A percentile compares a stretch with the other conserved stretches of the same genome.
These are phyloP conservation scores for Laterallus jamaicensis DNA, from an alignment of 2,113 vertebrate genomes.

Conservation along the genomic window DNA sequence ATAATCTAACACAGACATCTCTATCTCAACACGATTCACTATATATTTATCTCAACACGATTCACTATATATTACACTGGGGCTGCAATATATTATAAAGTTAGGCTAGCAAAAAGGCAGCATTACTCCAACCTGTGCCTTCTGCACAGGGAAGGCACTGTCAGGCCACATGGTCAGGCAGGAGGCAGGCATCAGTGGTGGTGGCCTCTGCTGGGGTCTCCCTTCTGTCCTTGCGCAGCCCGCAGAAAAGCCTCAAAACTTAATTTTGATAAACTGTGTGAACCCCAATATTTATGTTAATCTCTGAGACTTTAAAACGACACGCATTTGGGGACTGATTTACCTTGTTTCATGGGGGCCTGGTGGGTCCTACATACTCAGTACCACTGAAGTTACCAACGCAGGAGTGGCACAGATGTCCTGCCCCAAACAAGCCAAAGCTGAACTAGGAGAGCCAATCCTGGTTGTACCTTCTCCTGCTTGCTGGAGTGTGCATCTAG, in stretches of 20 bases:
- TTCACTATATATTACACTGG: not conserved
- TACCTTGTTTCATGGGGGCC: not conserved
- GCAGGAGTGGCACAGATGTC: not conserved
- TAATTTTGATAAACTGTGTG: not conserved
- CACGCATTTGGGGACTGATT: accelerated
- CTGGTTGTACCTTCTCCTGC: not conserved
- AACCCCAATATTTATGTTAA: not conserved
- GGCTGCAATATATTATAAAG: not conserved
- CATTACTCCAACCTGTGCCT: not conserved
- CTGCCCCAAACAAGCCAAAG: not conserved
- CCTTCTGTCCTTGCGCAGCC: not conserved
- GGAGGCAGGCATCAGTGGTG: not conserved
- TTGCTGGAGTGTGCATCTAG: not conserved
- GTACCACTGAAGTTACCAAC: not conserved
- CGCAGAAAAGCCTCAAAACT: not conserved
- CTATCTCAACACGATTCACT: not conserved
- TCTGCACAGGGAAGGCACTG: not conserved
- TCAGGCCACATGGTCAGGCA: not conserved
- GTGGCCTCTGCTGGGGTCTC: not conserved
- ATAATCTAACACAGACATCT: not conserved
- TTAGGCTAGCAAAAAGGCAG: not conserved
- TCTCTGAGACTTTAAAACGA: not conserved
- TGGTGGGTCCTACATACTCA: accelerated
- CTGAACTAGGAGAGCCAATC: not conserved
- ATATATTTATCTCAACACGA: not conserved